These are phyloP conservation scores for Operophtera brumata DNA, from an alignment of 2,888 invertebrate species.

Conservation along the genomic window DNA sequence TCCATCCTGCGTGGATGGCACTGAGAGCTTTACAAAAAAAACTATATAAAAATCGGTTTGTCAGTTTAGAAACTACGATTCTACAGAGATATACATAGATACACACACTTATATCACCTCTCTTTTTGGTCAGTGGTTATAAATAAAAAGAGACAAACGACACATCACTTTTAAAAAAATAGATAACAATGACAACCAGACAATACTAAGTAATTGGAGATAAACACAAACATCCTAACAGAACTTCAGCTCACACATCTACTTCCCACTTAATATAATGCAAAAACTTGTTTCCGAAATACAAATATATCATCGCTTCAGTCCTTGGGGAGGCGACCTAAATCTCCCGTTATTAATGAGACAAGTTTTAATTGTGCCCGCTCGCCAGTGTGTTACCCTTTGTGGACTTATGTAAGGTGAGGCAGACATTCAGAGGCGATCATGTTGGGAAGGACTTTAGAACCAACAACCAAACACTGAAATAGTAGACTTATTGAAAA, in stretches of 20 bases:
- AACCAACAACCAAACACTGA: too few relatives aligned
- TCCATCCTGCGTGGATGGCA: too few relatives aligned
- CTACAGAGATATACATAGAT: too few relatives aligned
- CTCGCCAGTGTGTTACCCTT: conserved; percentile 39
- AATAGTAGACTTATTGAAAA: too few relatives aligned
- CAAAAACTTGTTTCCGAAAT: conserved; percentile 39
- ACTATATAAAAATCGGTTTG: too few relatives aligned
- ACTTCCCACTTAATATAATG: conserved; percentile 32
- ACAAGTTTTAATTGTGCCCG: conserved; percentile 64
- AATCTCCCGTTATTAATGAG: conserved; percentile 67
- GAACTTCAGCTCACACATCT: not conserved
- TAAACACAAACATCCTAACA: not conserved
- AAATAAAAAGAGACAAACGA: not conserved
- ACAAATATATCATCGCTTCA: conserved; percentile 39
- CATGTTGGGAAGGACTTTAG: conserved; percentile 14
- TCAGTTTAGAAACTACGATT: too few relatives aligned
- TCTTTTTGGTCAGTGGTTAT: too few relatives aligned
- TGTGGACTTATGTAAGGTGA: conserved; percentile 30
- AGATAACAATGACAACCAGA: too few relatives aligned
- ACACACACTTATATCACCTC: too few relatives aligned
- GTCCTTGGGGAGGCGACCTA: conserved; percentile 46
- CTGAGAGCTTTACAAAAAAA: too few relatives aligned
- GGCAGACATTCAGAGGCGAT: conserved; percentile 12
- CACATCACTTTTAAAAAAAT: too few relatives aligned
- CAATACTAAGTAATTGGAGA: not conserved